A percentile compares a stretch with the other conserved stretches of the same genome.
Evolutionary conservation across 2,797 vertebrate species (phyloP).

Genomic region (Apodemus agrarius): DNA sequence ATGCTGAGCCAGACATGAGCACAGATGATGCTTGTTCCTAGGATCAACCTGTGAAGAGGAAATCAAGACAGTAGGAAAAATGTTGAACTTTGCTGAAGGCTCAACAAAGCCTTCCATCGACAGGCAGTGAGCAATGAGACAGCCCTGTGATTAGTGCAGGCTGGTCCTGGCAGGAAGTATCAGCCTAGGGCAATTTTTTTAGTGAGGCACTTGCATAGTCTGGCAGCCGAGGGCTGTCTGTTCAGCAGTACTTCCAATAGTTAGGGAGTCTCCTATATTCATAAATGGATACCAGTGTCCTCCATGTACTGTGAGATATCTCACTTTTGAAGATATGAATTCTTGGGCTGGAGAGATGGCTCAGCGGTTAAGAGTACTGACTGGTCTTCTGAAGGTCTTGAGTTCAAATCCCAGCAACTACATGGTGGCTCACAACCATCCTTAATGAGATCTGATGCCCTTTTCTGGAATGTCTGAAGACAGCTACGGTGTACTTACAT

Average conservation of each 20-base stretch:
- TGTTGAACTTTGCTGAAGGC: not conserved
- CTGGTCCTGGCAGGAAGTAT: not conserved
- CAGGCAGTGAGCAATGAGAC: not conserved
- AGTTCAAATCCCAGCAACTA: too few relatives aligned
- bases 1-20: not conserved
- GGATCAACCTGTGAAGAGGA: not conserved
- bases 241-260: not conserved
- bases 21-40: not conserved
- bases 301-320: too few relatives aligned
- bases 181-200: not conserved
- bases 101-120: not conserved
- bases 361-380: too few relatives aligned
- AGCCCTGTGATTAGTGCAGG: not conserved
- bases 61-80: not conserved
- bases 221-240: not conserved
- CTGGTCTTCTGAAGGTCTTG: too few relatives aligned
- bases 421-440: too few relatives aligned
- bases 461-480: too few relatives aligned
- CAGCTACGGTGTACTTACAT: too few relatives aligned
- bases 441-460: too few relatives aligned
- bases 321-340: not conserved
- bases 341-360: not conserved
- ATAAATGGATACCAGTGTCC: too few relatives aligned
- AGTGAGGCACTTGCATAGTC: not conserved
- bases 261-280: too few relatives aligned